Evolutionary conservation across 2,113 vertebrate genomes (phyloP), one percentile per base, ranked within the genome.

Genomic region (Hypocryptadius cinnamomeus): DNA sequence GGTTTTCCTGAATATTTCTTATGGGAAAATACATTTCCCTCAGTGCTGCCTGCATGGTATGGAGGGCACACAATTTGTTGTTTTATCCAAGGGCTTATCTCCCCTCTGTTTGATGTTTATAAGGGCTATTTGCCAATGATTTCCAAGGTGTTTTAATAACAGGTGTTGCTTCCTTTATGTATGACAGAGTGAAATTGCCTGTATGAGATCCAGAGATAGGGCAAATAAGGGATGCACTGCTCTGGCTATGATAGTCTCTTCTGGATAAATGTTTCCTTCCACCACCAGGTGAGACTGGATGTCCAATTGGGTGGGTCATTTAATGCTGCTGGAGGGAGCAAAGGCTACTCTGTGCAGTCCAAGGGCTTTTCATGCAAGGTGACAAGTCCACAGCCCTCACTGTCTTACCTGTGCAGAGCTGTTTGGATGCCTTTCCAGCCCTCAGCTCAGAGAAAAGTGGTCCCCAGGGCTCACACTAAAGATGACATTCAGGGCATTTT

Each of bases 381-480:
- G 37, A 81, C 5, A 53, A 94, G 35, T 30, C 78, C 11, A 1
- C 47, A 54, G 53, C 39, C 70, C 39, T 70, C 35, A 8, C 6
- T 73, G 45, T 23, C 51, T 45, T 78, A 45, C 15, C 20, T 2
- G 2, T 2, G 8, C 14, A 0, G 2, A 81, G 60, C n/a, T 6
- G 5, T 60, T 21, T 59, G 40, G 30, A 7, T 63, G 48, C 21
- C 33, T 44, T 24, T 63, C 8, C 23, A 47, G 5, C 27, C 24
- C 1, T 0, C 3, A 3, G 45, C 39, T 73, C 33, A 1, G 54
- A 72, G 53, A 64, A 37, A 63, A 51, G 19, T 3, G 0, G 5
- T 30, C 63, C 33, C 44, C 57, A 68, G 57, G 23, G 24, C 44
- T 82, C 24, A 47, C 0, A 0, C 4, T 22, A 27, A 56, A 85